Evolutionary conservation across 2,113 vertebrate species (phyloP), one percentile per base, ranked within the genome.

Genomic region (Boleophthalmus pectinirostris): DNA sequence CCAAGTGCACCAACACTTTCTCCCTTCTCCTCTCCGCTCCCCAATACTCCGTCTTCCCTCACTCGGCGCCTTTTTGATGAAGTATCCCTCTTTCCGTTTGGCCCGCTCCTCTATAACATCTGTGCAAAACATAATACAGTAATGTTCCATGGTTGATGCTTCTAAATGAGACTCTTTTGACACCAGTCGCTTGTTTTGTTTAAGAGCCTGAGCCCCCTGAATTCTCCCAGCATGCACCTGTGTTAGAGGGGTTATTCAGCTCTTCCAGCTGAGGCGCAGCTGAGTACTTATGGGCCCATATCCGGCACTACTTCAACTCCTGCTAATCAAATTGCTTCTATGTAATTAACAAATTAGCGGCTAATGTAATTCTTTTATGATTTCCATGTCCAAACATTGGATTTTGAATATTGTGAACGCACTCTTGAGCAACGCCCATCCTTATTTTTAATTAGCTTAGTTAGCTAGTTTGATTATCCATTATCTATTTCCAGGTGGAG

Each of bases 181-280:
- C 81, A 75, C 71, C 64, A 69, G 78, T 57, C 65, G 69, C 54
- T 80, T 86, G 77, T 83, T 82, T 74, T 68, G 79, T 65, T 83
- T 72, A 68, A 64, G 38, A 83, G 47, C 58, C 77, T 33, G 70
- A 78, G 82, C 72, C 73, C 73, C 66, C 75, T 69, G 63, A 75
- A 74, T 57, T 58, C 69, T 89, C 89, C 87, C 87, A 86, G 80
- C 81, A 85, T 88, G 88, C 91, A 91, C 90, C 89, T 90, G 91
- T 84, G 70, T 71, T 81, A 85, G 82, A 82, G 85, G 83, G 85
- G 78, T 89, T 87, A 82, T 81, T 81, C 76, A 80, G 72, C 78
- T 87, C 79, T 89, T 80, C 82, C 90, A 90, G 91, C 90, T 91
- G 90, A 88, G 90, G 80, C 85, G 78, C 92, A 92, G 88, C 90